Percentiles rank a stretch among this genome's conserved stretches.
Conservation (phyloP, 64 coral and sea anemone species). For the Platygyra sinensis region DNA sequence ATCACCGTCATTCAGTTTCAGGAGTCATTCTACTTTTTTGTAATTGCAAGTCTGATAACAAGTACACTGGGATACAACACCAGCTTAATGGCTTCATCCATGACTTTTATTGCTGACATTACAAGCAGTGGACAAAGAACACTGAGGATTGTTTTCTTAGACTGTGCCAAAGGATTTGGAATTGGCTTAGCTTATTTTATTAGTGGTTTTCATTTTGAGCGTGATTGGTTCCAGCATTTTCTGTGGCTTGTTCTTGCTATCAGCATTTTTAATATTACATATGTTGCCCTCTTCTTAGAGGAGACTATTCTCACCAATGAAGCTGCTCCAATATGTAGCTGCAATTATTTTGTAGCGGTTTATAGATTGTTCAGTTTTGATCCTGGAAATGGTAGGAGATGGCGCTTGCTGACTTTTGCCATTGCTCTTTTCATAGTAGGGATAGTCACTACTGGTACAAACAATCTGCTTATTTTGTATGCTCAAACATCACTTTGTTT, state of each 20-base stretch:
- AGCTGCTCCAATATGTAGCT: not conserved
- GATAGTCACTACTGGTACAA: not conserved
- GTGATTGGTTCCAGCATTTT: not conserved
- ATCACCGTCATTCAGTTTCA: constrained; percentile 7
- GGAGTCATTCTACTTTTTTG: constrained; percentile 9
- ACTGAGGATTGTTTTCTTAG: constrained; percentile 3
- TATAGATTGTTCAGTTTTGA: constrained; percentile 36
- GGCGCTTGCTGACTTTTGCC: constrained; percentile 5
- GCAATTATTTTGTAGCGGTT: not conserved
- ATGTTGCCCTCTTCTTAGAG: not conserved
- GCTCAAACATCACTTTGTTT: constrained; percentile 41
- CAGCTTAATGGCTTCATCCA: constrained; percentile 13
- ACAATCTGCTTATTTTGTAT: constrained; percentile 6
- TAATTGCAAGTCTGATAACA: constrained; percentile 1
- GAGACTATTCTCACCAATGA: not conserved
- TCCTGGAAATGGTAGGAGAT: constrained; percentile 5
- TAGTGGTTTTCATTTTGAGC: constrained; percentile 3
- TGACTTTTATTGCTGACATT: constrained; percentile 26
- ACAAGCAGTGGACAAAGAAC: constrained; percentile 37
- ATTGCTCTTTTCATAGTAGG: not conserved
- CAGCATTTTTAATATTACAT: constrained; percentile 14
- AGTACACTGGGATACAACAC: constrained; percentile 2
- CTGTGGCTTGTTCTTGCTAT: constrained; percentile 22
- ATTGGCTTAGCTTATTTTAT: constrained; percentile 35
- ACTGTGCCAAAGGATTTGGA: constrained; percentile 17